Percentiles rank a stretch among this genome's conserved stretches.
Evolutionary conservation across 2,797 vertebrate genomes (phyloP).

Genomic region (Galagoides demidoff): DNA sequence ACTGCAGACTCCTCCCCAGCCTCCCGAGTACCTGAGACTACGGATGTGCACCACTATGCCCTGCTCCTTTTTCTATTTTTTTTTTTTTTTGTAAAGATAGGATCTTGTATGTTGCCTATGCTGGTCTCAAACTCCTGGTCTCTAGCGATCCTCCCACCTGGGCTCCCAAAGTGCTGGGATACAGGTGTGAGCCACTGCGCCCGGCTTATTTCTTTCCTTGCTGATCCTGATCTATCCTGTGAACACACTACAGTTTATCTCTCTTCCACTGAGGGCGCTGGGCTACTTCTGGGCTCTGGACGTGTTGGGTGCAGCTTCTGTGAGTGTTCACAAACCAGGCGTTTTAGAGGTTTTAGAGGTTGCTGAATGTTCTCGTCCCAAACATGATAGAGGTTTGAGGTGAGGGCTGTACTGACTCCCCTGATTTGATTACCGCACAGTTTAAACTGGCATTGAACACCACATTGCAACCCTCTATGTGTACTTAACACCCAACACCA

Average conservation of each 20-base stretch:
- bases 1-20: too few relatives aligned
- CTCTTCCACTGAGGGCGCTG: neutral
- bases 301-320: neutral
- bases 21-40: too few relatives aligned
- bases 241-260: neutral
- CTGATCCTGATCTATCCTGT: too few relatives aligned
- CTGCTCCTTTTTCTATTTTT: too few relatives aligned
- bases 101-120: too few relatives aligned
- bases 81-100: too few relatives aligned
- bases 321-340: neutral
- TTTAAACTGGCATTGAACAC: fast-evolving
- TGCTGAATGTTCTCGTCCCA: neutral
- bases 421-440: neutral
- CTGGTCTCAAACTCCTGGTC: too few relatives aligned
- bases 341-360: neutral
- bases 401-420: neutral
- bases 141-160: too few relatives aligned
- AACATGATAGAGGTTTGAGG: neutral
- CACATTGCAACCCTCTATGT: fast-evolving
- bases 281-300: neutral
- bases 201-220: too few relatives aligned
- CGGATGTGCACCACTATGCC: too few relatives aligned
- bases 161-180: too few relatives aligned
- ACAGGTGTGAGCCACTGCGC: too few relatives aligned
- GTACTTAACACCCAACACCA: neutral